These are phyloP conservation scores for Gyps fulvus DNA, from an alignment of 2,113 vertebrate species.

Conservation along the genomic window DNA sequence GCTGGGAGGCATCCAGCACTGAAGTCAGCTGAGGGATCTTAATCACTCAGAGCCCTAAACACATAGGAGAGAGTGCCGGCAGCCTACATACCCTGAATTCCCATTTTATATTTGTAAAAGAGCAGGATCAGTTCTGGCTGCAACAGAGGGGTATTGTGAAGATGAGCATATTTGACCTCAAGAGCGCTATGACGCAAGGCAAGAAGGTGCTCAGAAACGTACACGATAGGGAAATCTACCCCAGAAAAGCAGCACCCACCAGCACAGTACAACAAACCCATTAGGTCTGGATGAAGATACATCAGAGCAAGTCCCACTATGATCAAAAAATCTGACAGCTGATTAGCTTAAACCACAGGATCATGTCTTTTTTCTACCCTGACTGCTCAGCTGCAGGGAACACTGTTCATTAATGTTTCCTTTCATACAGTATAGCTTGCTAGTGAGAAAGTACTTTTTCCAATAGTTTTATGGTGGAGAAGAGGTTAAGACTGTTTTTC, in stretches of 20 bases:
- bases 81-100: not conserved
- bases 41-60: not conserved
- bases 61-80: fast-evolving
- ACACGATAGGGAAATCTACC: fast-evolving
- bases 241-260: not conserved
- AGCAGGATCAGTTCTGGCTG: not conserved
- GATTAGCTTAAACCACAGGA: not conserved
- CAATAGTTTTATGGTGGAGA: not conserved
- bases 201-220: not conserved
- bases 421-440: not conserved
- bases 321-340: not conserved
- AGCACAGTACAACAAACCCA: not conserved
- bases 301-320: not conserved
- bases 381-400: not conserved
- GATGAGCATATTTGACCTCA: not conserved
- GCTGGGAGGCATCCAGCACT: too few species aligned
- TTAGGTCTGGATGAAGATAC: not conserved
- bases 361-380: not conserved
- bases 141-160: not conserved
- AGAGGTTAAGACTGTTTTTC: not conserved
- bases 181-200: fast-evolving
- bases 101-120: not conserved
- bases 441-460: not conserved
- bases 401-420: fast-evolving
- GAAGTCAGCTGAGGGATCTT: too few species aligned